Base-by-base conservation (phyloP, 2,888 invertebrate species). In the Dasypolia templi region DNA sequence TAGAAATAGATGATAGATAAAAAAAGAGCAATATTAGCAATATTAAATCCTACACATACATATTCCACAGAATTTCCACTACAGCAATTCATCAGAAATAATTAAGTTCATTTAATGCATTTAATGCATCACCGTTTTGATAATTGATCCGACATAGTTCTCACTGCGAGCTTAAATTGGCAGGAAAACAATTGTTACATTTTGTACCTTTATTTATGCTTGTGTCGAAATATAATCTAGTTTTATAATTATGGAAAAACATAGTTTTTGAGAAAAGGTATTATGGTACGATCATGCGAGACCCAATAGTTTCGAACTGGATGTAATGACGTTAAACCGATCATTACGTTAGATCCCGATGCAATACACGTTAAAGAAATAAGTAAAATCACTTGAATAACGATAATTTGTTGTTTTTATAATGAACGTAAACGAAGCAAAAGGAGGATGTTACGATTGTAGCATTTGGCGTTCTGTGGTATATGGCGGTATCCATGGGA, bases 111-210 rank as follows among this genome's bases (percentile, higher is more conserved):
- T n/a, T n/a, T n/a, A n/a, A n/a, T n/a, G n/a, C 55, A 17, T 53
- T 32, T 12, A 26, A 64, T 75, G 49, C 5, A n/a, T 29, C 35
- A 14, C 51, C 19, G n/a, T 44, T 42, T 26, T 32, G 42, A 39
- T 35, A 77, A 70, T 76, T 61, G 7, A 26, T 42, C 9, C 29
- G 77, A 70, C 77, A 77, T 14, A 65, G 53, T 76, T 76, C 59
- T 7, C 64, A 59, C 26, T 29, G 1, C 17, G 12, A 19, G 46
- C 14, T 64, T n/a, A 65, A 75, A 76, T 59, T 75, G 69, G 22
- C 77, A 55, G 76, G 76, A 77, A 68, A 64, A 35, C 1, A 12
- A 26, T 59, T 32, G 3, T 75, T 49, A 49, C 26, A 32, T 32
- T n/a, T 55, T 32, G 26, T 35, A 42, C 22, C 17, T 26, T 6